phyloP scores from a whole-genome alignment of 2,797 vertebrate genomes.

The Tragopan temminckii region DNA sequence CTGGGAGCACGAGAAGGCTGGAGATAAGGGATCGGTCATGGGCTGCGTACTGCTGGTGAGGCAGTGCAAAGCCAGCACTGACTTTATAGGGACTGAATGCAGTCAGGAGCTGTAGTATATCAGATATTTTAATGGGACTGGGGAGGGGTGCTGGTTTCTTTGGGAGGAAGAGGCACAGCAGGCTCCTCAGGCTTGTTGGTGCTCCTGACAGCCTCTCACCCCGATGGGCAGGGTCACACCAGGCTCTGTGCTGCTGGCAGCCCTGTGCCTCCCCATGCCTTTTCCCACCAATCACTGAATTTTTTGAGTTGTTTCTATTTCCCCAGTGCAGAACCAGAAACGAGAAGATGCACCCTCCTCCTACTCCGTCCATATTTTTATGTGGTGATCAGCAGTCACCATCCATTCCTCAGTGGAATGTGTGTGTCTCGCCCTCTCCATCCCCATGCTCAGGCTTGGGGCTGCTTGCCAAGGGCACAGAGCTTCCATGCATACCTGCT shows the following conservation, averaged over 20 bases:
- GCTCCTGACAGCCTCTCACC: not conserved
- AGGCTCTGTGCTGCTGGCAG: not conserved
- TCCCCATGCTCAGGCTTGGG: not conserved
- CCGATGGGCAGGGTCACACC: not conserved
- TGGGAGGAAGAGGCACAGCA: not conserved
- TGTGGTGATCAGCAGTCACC: accelerated
- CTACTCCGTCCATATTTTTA: not conserved
- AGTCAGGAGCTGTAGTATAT: constrained; percentile 42
- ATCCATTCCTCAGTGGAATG: accelerated
- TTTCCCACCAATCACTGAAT: accelerated
- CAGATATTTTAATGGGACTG: not conserved
- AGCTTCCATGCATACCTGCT: not conserved
- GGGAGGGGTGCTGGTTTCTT: not conserved
- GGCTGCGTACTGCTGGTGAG: constrained; percentile 48
- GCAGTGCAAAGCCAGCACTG: constrained; percentile 25
- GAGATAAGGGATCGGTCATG: constrained; percentile 56
- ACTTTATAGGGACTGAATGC: constrained; percentile 1
- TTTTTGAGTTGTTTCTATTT: not conserved
- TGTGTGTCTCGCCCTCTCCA: not conserved
- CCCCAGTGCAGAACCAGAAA: not conserved
- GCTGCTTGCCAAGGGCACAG: constrained; percentile 7
- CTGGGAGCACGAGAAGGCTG: constrained; percentile 39
- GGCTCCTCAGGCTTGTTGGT: constrained; percentile 6
- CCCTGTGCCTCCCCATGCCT: not conserved
- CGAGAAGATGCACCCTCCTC: not conserved